Base-by-base conservation (phyloP, 2,888 invertebrate species). In the Dynastes hyllus region DNA sequence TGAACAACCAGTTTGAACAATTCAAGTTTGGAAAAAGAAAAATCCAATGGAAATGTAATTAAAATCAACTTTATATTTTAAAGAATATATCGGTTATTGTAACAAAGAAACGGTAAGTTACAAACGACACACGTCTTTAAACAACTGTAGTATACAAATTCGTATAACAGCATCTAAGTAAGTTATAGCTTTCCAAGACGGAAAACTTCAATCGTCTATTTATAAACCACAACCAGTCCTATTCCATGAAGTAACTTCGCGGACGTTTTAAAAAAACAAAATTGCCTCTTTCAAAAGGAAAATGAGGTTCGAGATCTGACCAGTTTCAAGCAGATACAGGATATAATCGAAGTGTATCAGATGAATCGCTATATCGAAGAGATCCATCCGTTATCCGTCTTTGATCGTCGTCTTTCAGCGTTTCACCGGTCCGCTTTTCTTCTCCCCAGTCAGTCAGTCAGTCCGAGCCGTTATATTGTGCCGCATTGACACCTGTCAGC, bases 401-500 rank as follows among this genome's bases (percentile, higher is more conserved):
- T 75, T 61, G 61, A 77, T 77, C 58, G 51, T 50, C 40, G 69
- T 61, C 70, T 63, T 66, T 66, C 76, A 67, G 76, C 76, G 76
- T 69, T 76, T 67, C 67, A 11, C 78, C 78, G 67, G 66, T 55
- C 76, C 76, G 79, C 40, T 76, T 78, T 81, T 79, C 73, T 58
- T 58, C 55, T 58, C 73, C 76, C 76, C 77, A 79, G 71, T 78
- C 78, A 75, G 63, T 61, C 78, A 55, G 55, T 55, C 55, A 58
- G 22, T 67, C 66, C 67, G 65, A 71, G 80, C 80, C 80, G 80
- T 80, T 81, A 80, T 81, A 78, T 78, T 69, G 73, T 55, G 61
- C 45, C 61, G 80, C 80, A 77, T 79, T 83, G 81, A 81, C 83
- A 83, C 80, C 81, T 82, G 81, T 83, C 82, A 81, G 79, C 82